A percentile compares a stretch with the other conserved stretches of the same genome.
Conservation (phyloP, 2,113 vertebrate genomes). For the Carollia perspicillata region DNA sequence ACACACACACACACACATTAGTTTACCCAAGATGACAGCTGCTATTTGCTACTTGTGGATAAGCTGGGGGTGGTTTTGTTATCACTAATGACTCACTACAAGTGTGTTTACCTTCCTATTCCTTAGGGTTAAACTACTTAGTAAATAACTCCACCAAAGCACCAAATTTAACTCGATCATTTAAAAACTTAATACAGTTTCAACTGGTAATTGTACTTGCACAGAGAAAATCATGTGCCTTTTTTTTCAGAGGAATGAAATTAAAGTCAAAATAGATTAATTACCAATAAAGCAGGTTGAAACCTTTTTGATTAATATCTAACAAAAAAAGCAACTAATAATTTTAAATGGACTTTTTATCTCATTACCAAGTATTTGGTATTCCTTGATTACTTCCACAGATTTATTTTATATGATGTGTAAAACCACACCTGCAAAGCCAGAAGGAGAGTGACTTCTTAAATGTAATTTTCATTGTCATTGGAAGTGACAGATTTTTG, state of each 20-base stretch:
- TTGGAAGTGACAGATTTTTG: constrained; percentile 39
- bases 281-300: not conserved
- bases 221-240: not conserved
- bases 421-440: constrained; percentile 2
- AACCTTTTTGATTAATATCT: not conserved
- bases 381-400: not conserved
- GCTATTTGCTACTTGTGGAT: not conserved
- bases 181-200: not conserved
- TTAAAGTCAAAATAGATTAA: not conserved
- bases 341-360: not conserved
- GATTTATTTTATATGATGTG: not conserved
- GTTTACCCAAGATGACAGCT: not conserved
- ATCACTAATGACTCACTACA: not conserved
- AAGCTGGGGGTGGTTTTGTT: not conserved
- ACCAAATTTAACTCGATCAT: not conserved
- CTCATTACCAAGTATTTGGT: not conserved
- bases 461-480: constrained; percentile 24
- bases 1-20: not conserved
- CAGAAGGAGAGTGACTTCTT: not conserved
- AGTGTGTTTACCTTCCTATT: not conserved
- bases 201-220: not conserved
- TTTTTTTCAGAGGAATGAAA: not conserved
- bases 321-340: constrained; percentile 14
- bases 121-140: not conserved
- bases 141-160: not conserved